Percentiles rank a stretch among this genome's conserved stretches.
Evolutionary conservation across 2,113 vertebrate genomes (phyloP).

Genomic region (Uria lomvia): DNA sequence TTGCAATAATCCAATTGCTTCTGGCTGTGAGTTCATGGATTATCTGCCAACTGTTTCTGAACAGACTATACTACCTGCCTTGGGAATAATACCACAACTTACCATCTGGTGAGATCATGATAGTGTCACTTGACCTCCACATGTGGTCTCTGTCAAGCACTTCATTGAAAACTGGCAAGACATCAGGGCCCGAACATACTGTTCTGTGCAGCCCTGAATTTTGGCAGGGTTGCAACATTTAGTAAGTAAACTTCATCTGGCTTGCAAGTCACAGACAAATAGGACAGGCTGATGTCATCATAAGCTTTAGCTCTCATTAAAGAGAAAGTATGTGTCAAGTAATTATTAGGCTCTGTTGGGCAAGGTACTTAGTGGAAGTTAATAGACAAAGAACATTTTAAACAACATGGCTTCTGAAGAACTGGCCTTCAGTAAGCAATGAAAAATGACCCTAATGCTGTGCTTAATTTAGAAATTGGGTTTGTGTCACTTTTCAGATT

Average conservation of each 20-base stretch:
- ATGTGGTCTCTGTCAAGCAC: conserved; percentile 30
- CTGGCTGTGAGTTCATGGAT: neutral
- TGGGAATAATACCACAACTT: conserved; percentile 26
- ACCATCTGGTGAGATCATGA: conserved; percentile 32
- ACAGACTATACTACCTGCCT: conserved; percentile 2
- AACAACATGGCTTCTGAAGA: neutral
- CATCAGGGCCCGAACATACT: conserved; percentile 15
- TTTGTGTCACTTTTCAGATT: neutral
- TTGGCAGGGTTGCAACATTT: conserved; percentile 15
- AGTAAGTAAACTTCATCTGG: conserved; percentile 39
- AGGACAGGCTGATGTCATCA: conserved; percentile 43
- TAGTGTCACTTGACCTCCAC: conserved; percentile 24
- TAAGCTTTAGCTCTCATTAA: conserved; percentile 24
- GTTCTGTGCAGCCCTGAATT: conserved; percentile 21
- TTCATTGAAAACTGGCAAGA: conserved; percentile 46
- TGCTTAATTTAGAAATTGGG: neutral
- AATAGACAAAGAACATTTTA: conserved; percentile 32
- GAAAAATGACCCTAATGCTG: neutral
- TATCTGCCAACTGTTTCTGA: conserved; percentile 47
- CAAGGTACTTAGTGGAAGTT: neutral
- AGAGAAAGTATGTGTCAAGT: neutral
- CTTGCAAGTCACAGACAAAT: neutral
- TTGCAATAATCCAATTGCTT: conserved; percentile 21
- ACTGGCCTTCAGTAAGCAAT: neutral
- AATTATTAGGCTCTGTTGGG: conserved; percentile 28